phyloP scores from a whole-genome alignment of 1,140 invertebrate genomes.

The Formica exsecta region DNA sequence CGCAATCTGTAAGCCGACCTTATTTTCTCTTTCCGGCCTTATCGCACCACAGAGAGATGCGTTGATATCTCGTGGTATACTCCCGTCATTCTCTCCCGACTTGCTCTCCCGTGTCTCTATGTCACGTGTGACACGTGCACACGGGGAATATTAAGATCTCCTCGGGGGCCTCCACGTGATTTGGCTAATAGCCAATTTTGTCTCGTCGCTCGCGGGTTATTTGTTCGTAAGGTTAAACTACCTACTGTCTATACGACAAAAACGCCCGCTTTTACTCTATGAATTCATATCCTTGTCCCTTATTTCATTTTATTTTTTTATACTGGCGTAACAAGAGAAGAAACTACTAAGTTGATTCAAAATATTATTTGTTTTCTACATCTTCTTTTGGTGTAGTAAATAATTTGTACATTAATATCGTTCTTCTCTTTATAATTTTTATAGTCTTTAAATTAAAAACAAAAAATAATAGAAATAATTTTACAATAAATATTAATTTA shows the following conservation, averaged over 20 bases:
- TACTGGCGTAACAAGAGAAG: neutral
- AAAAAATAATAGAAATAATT: neutral
- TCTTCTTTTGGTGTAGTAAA: neutral
- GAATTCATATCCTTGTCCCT: neutral
- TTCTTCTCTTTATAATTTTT: neutral
- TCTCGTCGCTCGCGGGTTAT: neutral
- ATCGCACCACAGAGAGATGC: neutral
- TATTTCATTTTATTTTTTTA: neutral
- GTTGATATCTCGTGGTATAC: neutral
- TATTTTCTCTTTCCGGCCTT: neutral
- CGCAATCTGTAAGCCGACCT: neutral
- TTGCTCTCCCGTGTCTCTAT: neutral
- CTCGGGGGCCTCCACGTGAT: neutral
- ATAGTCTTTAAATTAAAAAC: neutral
- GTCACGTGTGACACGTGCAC: slow-evolving; percentile 3
- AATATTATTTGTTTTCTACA: neutral
- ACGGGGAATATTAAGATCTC: neutral
- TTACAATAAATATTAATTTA: no score
- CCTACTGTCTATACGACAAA: neutral
- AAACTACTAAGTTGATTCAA: neutral
- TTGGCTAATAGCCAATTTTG: slow-evolving; percentile 52
- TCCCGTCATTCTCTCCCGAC: no score
- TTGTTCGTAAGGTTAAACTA: slow-evolving; percentile 5
- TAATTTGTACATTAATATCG: neutral
- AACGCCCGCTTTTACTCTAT: neutral